A percentile compares a stretch with the other conserved stretches of the same genome.
Conservation (phyloP, 2,888 invertebrate genomes). For the Agrotis puta region DNA sequence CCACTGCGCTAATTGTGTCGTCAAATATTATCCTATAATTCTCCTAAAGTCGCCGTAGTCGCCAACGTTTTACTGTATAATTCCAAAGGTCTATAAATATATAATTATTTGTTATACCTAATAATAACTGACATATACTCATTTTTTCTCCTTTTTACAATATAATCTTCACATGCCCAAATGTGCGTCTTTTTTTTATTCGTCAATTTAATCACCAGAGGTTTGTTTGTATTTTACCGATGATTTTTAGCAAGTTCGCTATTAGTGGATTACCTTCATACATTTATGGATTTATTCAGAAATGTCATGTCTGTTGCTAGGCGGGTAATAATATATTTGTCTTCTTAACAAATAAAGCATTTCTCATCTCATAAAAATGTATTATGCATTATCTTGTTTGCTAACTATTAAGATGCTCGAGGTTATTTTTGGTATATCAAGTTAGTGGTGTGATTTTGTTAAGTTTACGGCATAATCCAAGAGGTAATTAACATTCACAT, state of each 20-base stretch:
- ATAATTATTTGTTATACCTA: too few relatives aligned
- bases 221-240: constrained; percentile 35
- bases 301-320: constrained; percentile 3
- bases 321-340: constrained; percentile 1
- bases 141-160: too few relatives aligned
- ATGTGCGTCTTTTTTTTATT: background rate
- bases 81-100: too few relatives aligned
- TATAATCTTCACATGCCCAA: too few relatives aligned
- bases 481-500: background rate
- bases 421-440: constrained; percentile 22
- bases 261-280: constrained; percentile 20
- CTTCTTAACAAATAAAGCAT: constrained; percentile 17
- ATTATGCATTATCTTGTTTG: constrained; percentile 41
- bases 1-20: too few relatives aligned
- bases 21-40: too few relatives aligned
- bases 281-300: constrained; percentile 4
- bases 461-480: constrained; percentile 21
- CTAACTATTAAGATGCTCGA: constrained; percentile 24
- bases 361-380: constrained; percentile 12
- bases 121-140: too few relatives aligned
- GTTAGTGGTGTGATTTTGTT: constrained; percentile 18
- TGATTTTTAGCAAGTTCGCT: constrained; percentile 24
- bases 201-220: constrained; percentile 11
- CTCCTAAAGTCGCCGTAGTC: too few relatives aligned
- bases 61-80: too few relatives aligned